A percentile compares a stretch with the other conserved stretches of the same genome.
Evolutionary conservation across 2,888 invertebrate genomes (phyloP).

Genomic region (Aphodius sticticus): DNA sequence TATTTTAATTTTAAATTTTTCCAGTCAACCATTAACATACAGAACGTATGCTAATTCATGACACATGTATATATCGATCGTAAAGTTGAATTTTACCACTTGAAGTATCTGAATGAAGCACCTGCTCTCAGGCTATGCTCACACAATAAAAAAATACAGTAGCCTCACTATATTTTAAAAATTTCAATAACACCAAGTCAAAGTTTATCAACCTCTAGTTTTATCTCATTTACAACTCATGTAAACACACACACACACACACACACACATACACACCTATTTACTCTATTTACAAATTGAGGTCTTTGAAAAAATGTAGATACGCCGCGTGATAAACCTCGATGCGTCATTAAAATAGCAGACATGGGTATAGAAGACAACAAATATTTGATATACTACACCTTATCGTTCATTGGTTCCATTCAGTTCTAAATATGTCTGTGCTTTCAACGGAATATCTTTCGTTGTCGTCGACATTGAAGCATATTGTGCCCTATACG

Average conservation of each 20-base stretch:
- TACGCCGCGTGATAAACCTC: not conserved
- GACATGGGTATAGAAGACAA: not conserved
- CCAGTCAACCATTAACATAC: no score
- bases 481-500: no score
- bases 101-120: not conserved
- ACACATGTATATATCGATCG: not conserved
- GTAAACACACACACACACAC: no score
- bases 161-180: not conserved
- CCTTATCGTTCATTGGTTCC: not conserved
- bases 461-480: no score
- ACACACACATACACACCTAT: no score
- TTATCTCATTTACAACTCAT: not conserved
- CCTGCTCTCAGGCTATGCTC: not conserved
- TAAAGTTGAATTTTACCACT: not conserved
- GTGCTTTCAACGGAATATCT: no score
- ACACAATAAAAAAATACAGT: not conserved
- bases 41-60: no score
- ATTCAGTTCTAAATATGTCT: not conserved
- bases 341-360: not conserved
- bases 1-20: no score
- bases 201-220: not conserved
- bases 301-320: not conserved
- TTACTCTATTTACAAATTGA: not conserved
- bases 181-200: not conserved
- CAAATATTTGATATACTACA: not conserved